These are phyloP conservation scores for Pelusios castaneus DNA, from an alignment of 2,113 vertebrate genomes.

Conservation along the genomic window DNA sequence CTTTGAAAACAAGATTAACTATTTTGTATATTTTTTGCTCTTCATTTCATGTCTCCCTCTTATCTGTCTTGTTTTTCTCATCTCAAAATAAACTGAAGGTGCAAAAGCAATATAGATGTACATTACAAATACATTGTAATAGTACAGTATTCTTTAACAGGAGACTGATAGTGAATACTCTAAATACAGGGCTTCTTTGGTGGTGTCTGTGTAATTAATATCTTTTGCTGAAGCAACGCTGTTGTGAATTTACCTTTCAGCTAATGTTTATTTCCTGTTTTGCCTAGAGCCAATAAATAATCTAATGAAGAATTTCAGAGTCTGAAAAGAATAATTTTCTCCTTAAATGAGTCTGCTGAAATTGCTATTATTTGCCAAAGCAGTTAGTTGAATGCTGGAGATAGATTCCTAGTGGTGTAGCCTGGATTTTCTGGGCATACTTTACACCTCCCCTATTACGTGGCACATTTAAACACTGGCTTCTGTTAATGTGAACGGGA, in stretches of 20 bases:
- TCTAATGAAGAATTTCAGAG: slow-evolving; percentile 51
- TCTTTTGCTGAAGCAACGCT: slow-evolving; percentile 42
- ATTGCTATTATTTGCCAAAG: slow-evolving; percentile 60
- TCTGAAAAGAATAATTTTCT: slow-evolving; percentile 72
- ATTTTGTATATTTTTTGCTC: slow-evolving; percentile 7
- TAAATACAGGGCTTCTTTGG: slow-evolving; percentile 16
- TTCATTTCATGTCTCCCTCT: slow-evolving; percentile 24
- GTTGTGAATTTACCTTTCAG: slow-evolving; percentile 40
- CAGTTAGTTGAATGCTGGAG: slow-evolving; percentile 62
- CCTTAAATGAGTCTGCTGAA: slow-evolving; percentile 65
- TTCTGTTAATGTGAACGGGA: not conserved
- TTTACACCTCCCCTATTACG: not conserved
- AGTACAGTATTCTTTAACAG: slow-evolving; percentile 13
- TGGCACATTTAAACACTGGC: not conserved
- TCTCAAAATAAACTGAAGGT: slow-evolving; percentile 36
- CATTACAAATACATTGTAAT: slow-evolving; percentile 24
- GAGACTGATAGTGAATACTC: slow-evolving; percentile 41
- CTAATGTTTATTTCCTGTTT: slow-evolving; percentile 56
- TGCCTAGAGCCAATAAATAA: slow-evolving; percentile 66
- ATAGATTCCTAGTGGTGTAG: slow-evolving; percentile 46
- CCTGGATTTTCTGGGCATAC: not conserved
- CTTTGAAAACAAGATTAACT: not conserved
- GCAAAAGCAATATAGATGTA: slow-evolving; percentile 10
- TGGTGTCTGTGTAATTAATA: slow-evolving; percentile 65
- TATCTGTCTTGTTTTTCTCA: slow-evolving; percentile 28